Base-by-base conservation (phyloP, 2,113 vertebrate species). In the Rattus rattus region DNA sequence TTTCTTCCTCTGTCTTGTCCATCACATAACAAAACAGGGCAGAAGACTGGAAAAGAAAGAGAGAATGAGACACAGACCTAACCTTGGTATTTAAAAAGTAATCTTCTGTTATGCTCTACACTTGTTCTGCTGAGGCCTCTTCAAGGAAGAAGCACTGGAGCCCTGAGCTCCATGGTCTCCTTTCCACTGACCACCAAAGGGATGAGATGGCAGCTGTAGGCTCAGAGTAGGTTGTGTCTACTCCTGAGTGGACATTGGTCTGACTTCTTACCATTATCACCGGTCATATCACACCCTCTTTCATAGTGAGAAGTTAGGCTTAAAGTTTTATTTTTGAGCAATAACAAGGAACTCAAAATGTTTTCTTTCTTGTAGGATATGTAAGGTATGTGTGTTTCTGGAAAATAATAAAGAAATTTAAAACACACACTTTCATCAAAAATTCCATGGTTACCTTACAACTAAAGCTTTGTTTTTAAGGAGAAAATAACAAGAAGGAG, bases 181-280 rank as follows among this genome's bases (percentile, higher is more conserved):
- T 2, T n/a, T 17, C 52, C 5, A 1, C 0, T 72, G 10, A 2
- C 76, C 13, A 13, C 22, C 28, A 1, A 5, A 4, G 26, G 61
- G 20, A 61, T 49, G 16, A 73, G 22, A 26, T 1, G 0, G 63
- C 3, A 49, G 22, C 24, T 39, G 24, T 54, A n/a, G 17, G 24
- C 47, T 52, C 30, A 69, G 36, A 9, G 26, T 9, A 11, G 39
- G 11, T 52, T 70, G 30, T 39, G n/a, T 0, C 2, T 33, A 2
- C 20, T 92, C 54, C 47, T 10, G 12, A 3, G n/a, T n/a, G 24
- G 2, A 28, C 10, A 36, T 72, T 49, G 47, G 28, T 70, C 10
- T 39, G 28, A 4, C 10, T 81, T 65, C 36, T 80, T 87, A 33
- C 30, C 11, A 52, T 69, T 28, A 5, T n/a, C 7, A 10, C 12